Evolutionary conservation across 2,888 invertebrate genomes (phyloP).

Genomic region (Pyrocoelia pectoralis): DNA sequence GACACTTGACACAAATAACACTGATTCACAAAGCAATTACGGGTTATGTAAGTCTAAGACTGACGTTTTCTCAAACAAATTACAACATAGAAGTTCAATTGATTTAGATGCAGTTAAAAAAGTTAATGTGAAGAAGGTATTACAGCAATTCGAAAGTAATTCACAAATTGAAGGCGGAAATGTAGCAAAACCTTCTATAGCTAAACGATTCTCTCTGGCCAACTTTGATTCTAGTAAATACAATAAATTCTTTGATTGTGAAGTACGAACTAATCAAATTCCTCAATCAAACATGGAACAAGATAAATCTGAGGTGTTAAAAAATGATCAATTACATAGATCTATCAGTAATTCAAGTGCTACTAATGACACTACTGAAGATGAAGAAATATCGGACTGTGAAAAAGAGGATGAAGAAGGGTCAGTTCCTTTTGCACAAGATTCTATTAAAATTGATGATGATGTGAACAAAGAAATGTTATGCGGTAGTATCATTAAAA

Average conservation of each 20-base stretch:
- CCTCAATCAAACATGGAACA: neutral
- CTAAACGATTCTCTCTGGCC: constrained; percentile 20
- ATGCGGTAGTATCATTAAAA: too few species aligned
- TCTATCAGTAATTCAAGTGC: too few species aligned
- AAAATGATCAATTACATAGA: too few species aligned
- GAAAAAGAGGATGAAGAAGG: too few species aligned
- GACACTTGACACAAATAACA: constrained; percentile 37
- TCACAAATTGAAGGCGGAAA: constrained; percentile 24
- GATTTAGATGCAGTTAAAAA: constrained; percentile 57
- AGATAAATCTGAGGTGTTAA: too few species aligned
- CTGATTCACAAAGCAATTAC: constrained; percentile 35
- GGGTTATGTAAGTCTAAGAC: constrained; percentile 55
- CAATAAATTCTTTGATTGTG: neutral
- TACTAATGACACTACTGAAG: too few species aligned
- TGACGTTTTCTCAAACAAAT: constrained; percentile 50
- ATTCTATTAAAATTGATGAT: too few species aligned
- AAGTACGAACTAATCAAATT: neutral
- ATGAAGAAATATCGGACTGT: too few species aligned
- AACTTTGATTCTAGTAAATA: constrained; percentile 22
- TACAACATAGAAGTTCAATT: constrained; percentile 50
- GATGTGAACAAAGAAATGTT: too few species aligned
- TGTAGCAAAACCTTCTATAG: constrained; percentile 9
- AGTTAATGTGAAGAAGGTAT: constrained; percentile 57
- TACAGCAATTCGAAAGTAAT: constrained; percentile 55
- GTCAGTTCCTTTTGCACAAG: too few species aligned